Base-by-base conservation (phyloP, 2,113 vertebrate genomes). In the Solea solea region DNA sequence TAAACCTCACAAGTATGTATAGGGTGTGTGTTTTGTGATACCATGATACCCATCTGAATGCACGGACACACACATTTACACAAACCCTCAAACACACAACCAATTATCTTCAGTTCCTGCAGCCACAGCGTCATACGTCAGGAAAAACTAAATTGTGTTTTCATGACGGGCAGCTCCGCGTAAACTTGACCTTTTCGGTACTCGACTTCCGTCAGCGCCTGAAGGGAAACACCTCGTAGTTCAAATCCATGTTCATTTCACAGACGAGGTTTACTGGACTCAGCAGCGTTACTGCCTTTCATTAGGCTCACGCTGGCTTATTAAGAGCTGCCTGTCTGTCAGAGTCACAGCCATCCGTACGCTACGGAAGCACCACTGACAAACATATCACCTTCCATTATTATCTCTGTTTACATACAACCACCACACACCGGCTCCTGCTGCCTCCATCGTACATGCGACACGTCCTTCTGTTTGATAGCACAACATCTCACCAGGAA, bases 141-240 rank as follows among this genome's bases (percentile, higher is more conserved):
- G 25, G n/a, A 59, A 49, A 60, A 68, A 59, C 48, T 13, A 28
- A 28, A 42, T 7, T 55, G 49, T 21, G 21, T 27, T 7, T 40
- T 6, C 15, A n/a, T 48, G 53, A 48, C 45, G 15, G 8, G 44
- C 28, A 58, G 12, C 59, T 46, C 46, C 8, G 14, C 39, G 63
- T 64, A 56, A 72, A 67, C 3, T 39, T 82, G 76, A 82, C 66
- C 82, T 80, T 21, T 76, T 63, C 12, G 8, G 10, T 25, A 58
- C 51, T 40, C 2, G 4, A 15, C 21, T 12, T 52, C 57, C 48
- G 66, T 72, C 66, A 51, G 80, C 1, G 21, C 50, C 54, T 25
- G 27, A 16, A 57, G 51, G 54, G 25, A 64, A 62, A 56, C 46
- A 4, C 15, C 25, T 34, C 21, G 0, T n/a, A 14, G 16, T 28